Percentiles rank a stretch among this genome's conserved stretches.
Evolutionary conservation across 1,140 invertebrate genomes (phyloP).

Genomic region (Rhyzopertha dominica): DNA sequence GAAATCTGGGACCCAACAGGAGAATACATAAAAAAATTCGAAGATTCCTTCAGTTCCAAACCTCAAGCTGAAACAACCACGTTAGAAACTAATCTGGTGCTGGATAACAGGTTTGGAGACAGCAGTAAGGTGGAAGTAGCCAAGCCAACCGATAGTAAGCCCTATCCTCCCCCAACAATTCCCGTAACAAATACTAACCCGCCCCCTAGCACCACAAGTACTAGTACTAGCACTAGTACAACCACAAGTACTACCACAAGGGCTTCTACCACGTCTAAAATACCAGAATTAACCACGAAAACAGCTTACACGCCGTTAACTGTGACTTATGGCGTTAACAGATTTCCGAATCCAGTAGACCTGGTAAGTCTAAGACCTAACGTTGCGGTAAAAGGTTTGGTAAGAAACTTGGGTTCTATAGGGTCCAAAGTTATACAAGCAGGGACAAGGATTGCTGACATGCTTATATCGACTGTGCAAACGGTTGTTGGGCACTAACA

Average conservation of each 20-base stretch:
- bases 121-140: constrained; percentile 2
- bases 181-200: constrained; percentile 10
- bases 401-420: constrained; percentile 27
- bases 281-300: neutral
- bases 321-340: too few relatives aligned
- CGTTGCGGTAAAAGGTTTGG: constrained; percentile 13
- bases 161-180: neutral
- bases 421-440: constrained; percentile 36
- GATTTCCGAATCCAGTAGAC: too few relatives aligned
- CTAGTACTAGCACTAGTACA: neutral
- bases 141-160: neutral
- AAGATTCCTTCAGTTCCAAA: constrained; percentile 19
- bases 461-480: constrained; percentile 23
- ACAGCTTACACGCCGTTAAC: too few relatives aligned
- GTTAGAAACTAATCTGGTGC: constrained; percentile 6
- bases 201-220: constrained; percentile 5
- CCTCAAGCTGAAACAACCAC: constrained; percentile 13
- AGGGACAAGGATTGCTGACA: constrained; percentile 36
- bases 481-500: neutral
- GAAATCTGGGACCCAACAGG: constrained; percentile 57
- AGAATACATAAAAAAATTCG: constrained; percentile 47
- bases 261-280: neutral
- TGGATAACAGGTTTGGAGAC: constrained; percentile 18
- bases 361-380: too few relatives aligned
- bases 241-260: constrained; percentile 6